These are phyloP conservation scores for Chouioia cunea DNA, from an alignment of 2,888 invertebrate genomes.

Conservation along the genomic window DNA sequence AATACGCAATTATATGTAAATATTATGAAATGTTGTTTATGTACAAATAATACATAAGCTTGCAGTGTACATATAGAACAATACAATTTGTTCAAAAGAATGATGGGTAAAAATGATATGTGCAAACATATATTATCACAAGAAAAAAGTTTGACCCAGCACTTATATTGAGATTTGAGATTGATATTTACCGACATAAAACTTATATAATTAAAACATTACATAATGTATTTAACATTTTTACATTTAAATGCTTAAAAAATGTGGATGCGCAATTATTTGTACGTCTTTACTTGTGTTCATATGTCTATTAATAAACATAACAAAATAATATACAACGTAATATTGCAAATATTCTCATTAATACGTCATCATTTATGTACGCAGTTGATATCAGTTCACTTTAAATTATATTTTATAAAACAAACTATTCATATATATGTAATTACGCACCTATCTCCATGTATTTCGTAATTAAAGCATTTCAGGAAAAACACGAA, in stretches of 20 bases:
- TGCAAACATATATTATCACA: constrained; percentile 27
- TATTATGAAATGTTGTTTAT: constrained; percentile 14
- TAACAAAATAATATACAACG: too few species aligned
- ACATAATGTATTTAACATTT: too few species aligned
- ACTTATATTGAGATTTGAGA: constrained; percentile 21
- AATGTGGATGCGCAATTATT: too few species aligned
- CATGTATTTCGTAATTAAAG: neutral
- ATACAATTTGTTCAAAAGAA: constrained; percentile 31
- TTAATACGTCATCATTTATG: too few species aligned
- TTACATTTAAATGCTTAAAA: too few species aligned
- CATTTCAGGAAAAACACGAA: neutral
- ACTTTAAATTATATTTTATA: too few species aligned
- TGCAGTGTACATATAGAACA: constrained; percentile 19
- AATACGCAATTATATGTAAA: neutral
- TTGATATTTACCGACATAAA: constrained; percentile 4
- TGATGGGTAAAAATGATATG: constrained; percentile 16
- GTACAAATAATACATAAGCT: constrained; percentile 30
- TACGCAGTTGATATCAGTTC: too few species aligned
- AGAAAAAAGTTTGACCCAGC: constrained; percentile 18
- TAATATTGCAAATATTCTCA: too few species aligned
- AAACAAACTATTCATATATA: neutral
- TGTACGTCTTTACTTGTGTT: too few species aligned
- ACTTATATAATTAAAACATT: too few species aligned
- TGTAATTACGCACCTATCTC: neutral
- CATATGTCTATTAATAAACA: too few species aligned